Conservation (phyloP, 2,888 invertebrate species). For the Chrysodeixis includens region DNA sequence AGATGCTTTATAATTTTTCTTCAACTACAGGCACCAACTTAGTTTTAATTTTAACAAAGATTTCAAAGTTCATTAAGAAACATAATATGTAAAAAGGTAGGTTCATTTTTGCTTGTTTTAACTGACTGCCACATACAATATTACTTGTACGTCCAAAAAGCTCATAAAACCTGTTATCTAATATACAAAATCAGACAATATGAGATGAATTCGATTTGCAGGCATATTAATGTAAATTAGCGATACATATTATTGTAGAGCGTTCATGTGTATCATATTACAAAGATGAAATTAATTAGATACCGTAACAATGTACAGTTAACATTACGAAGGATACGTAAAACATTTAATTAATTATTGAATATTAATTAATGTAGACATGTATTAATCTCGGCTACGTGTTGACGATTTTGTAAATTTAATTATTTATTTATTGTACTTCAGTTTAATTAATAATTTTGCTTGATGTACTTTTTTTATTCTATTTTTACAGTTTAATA, state of each 20-base stretch:
- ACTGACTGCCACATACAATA: too few relatives aligned
- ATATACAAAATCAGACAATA: neutral
- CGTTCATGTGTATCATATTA: neutral
- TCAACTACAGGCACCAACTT: too few relatives aligned
- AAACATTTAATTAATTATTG: slow-evolving; percentile 4
- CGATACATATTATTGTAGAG: neutral
- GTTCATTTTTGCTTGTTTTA: too few relatives aligned
- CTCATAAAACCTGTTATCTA: neutral
- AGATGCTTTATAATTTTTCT: too few relatives aligned
- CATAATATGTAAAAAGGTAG: too few relatives aligned
- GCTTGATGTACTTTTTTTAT: too few relatives aligned
- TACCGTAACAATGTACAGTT: neutral
- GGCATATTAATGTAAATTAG: neutral
- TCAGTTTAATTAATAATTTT: too few relatives aligned
- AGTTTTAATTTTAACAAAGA: too few relatives aligned
- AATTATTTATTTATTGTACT: neutral
- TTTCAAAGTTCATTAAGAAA: too few relatives aligned
- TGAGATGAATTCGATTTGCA: neutral
- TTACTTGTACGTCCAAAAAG: too few relatives aligned
- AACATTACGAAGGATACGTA: neutral
- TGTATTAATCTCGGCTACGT: neutral
- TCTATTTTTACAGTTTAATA: too few relatives aligned
- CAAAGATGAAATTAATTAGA: neutral
- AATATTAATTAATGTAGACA: neutral
- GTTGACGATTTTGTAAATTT: neutral